Conservation (phyloP, 2,888 invertebrate genomes). For the Eristalis intricaria region DNA sequence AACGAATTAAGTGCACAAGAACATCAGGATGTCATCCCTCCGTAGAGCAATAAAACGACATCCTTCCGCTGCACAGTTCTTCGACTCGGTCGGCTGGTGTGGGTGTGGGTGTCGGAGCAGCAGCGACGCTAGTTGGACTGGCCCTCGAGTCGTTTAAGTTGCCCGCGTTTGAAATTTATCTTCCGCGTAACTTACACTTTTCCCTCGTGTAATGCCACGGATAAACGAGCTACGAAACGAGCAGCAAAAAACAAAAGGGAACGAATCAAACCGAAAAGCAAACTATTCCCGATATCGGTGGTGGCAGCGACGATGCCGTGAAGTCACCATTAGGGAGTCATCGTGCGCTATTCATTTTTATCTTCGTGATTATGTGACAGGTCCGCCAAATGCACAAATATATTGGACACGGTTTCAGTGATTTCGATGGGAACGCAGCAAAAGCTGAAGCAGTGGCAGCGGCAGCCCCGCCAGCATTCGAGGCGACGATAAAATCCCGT, state of each 20-base stretch:
- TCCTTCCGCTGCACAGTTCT: slow-evolving; percentile 44
- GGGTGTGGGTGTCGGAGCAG: slow-evolving; percentile 18
- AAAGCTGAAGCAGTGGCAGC: too few species aligned
- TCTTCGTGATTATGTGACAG: slow-evolving; percentile 54
- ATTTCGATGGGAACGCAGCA: slow-evolving; percentile 32
- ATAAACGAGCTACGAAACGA: slow-evolving; percentile 45
- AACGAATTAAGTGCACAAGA: slow-evolving; percentile 4
- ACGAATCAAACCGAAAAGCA: slow-evolving; percentile 32
- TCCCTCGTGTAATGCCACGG: slow-evolving; percentile 47
- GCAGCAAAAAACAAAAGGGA: slow-evolving; percentile 15
- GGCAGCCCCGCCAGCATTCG: slow-evolving; percentile 6
- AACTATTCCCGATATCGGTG: slow-evolving; percentile 39
- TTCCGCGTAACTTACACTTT: slow-evolving; percentile 54
- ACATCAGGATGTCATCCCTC: slow-evolving; percentile 31
- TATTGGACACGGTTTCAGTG: slow-evolving; percentile 45
- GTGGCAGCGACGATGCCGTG: background rate
- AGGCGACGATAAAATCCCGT: slow-evolving; percentile 36
- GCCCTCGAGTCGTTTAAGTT: slow-evolving; percentile 43
- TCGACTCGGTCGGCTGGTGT: slow-evolving; percentile 16
- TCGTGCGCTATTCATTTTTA: slow-evolving; percentile 29
- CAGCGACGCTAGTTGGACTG: slow-evolving; percentile 18
- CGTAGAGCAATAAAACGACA: slow-evolving; percentile 50
- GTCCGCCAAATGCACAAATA: slow-evolving; percentile 51
- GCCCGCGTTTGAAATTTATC: slow-evolving; percentile 40
- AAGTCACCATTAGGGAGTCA: slow-evolving; percentile 41